These are phyloP conservation scores for Polyommatus iphigenia DNA, from an alignment of 2,888 invertebrate genomes.

Conservation along the genomic window DNA sequence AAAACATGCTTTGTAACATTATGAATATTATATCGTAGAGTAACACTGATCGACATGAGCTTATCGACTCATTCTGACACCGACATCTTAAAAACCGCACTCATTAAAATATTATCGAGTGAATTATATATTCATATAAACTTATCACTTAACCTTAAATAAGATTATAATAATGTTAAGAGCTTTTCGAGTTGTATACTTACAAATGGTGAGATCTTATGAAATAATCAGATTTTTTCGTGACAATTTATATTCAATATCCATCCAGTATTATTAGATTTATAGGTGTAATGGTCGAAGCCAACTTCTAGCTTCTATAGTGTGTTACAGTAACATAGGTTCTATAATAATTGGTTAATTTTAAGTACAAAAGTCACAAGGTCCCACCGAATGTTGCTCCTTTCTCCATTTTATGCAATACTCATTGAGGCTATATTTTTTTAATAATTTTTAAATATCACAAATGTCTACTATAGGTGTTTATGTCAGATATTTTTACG, in stretches of 20 bases:
- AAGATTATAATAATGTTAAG: constrained; percentile 71
- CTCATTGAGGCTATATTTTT: constrained; percentile 21
- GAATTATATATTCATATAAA: constrained; percentile 53
- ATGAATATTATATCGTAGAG: constrained; percentile 12
- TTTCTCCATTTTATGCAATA: constrained; percentile 28
- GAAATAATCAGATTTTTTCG: constrained; percentile 73
- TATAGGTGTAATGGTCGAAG: constrained; percentile 65
- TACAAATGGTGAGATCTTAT: constrained; percentile 74
- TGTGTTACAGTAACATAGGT: constrained; percentile 60
- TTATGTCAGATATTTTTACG: too few relatives aligned
- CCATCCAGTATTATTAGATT: constrained; percentile 79
- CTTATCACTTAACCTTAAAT: constrained; percentile 61
- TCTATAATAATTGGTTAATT: constrained; percentile 56
- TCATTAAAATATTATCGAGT: constrained; percentile 58
- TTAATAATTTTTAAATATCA: constrained; percentile 23
- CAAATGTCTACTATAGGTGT: constrained; percentile 6
- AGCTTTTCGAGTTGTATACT: constrained; percentile 77
- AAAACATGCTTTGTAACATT: constrained; percentile 25
- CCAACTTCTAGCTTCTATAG: constrained; percentile 70
- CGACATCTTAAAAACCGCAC: constrained; percentile 43
- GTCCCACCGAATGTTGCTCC: constrained; percentile 32
- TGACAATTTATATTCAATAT: constrained; percentile 74
- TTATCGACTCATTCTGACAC: constrained; percentile 36
- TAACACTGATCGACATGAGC: constrained; percentile 32
- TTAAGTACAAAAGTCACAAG: constrained; percentile 36